phyloP scores from a whole-genome alignment of 2,888 invertebrate genomes.

The Tholera decimalis region DNA sequence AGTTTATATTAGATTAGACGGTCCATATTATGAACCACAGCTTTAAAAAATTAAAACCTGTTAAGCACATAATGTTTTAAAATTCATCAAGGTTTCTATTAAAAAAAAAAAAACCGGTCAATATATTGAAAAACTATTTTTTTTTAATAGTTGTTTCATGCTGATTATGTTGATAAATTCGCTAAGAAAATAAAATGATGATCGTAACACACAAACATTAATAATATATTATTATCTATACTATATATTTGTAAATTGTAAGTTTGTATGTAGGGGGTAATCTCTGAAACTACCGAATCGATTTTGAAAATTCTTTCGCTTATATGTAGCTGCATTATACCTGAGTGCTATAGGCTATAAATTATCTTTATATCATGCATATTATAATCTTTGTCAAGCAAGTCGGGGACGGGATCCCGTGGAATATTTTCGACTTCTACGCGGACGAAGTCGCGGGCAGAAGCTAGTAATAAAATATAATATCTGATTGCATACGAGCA shows the following conservation, averaged over 20 bases:
- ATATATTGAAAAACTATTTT: neutral
- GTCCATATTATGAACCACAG: constrained; percentile 6
- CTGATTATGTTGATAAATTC: constrained; percentile 8
- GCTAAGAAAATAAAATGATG: neutral
- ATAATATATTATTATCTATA: constrained; percentile 14
- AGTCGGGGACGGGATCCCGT: no score
- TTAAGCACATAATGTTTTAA: neutral
- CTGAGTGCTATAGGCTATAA: no score
- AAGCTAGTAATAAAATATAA: no score
- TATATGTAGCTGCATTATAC: no score
- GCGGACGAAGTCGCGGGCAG: no score
- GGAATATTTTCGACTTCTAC: no score
- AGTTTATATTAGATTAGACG: constrained; percentile 6
- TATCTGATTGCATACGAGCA: constrained; percentile 4
- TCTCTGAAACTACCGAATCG: no score
- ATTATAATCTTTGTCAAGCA: no score
- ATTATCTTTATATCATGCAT: no score
- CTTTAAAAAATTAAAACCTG: constrained; percentile 10
- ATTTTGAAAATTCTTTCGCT: no score
- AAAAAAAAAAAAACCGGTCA: neutral
- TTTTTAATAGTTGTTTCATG: constrained; percentile 4
- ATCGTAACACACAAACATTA: constrained; percentile 14
- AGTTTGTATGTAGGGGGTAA: no score
- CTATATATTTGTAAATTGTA: no score
- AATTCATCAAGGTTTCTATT: neutral